Base-by-base conservation (phyloP, 2,113 vertebrate species). In the Orthonyx spaldingii region DNA sequence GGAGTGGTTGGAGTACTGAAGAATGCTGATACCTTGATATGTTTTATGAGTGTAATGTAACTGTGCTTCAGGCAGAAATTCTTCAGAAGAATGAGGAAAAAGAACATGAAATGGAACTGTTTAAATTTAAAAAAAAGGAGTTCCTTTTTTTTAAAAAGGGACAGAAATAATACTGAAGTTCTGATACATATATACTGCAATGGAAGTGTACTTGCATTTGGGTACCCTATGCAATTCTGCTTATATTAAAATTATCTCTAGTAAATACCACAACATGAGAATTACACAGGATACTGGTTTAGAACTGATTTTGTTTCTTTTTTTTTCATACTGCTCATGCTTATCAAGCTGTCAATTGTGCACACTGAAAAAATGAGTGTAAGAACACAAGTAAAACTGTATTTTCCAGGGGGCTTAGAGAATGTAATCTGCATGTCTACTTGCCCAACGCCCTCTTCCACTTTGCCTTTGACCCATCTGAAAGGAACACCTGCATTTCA, bases 11-110 rank as follows among this genome's bases (percentile, higher is more conserved):
- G 42, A 89, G 44, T 49, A 59, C 30, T 44, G 59, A 60, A 93
- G 95, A 96, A 95, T 88, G 95, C 90, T 95, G 94, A 96, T 95
- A 95, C 90, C 78, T 94, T 91, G 84, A 57, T 76, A 68, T 46
- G 91, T 93, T 97, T 89, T 91, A 71, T 88, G 89, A 93, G 55
- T 85, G 50, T 50, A 83, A 46, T 46, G 61, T 83, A 95, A 78
- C 57, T 85, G 78, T 94, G 94, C 95, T 96, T 80, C 84, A 96
- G 93, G 96, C 95, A 95, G 87, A 96, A 96, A 93, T 93, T 93
- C 91, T 95, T 96, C 50, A 96, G 87, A 94, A 93, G 84, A 91
- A 91, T 56, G 49, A 92, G 77, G 60, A 79, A 84, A 87, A 84
- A 82, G 69, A 93, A 76, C 49, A 91, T 1, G 30, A 89, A 95